These are phyloP conservation scores for Drosophila koepferae DNA, from an alignment of 2,888 invertebrate species.

Conservation along the genomic window DNA sequence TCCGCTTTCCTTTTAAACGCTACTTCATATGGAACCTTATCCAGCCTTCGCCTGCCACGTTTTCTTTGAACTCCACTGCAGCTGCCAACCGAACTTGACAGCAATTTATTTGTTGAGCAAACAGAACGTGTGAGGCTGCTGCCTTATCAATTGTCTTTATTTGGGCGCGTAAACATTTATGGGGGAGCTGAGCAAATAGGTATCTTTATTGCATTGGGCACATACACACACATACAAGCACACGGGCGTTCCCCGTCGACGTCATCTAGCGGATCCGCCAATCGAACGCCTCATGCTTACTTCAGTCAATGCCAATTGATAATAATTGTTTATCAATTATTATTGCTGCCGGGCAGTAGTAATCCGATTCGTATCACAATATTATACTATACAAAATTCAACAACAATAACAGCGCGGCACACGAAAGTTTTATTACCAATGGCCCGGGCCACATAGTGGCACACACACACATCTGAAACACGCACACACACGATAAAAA, in stretches of 20 bases:
- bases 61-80: constrained; percentile 15
- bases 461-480: background rate
- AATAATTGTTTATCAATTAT: constrained; percentile 30
- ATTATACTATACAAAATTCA: background rate
- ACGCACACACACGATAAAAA: constrained; percentile 5
- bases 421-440: constrained; percentile 30
- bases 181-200: constrained; percentile 12
- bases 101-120: constrained; percentile 16
- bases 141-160: constrained; percentile 46
- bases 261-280: constrained; percentile 20
- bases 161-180: constrained; percentile 50
- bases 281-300: constrained; percentile 5
- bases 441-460: constrained; percentile 15
- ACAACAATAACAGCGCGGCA: constrained; percentile 40
- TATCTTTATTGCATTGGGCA: background rate
- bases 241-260: constrained; percentile 40
- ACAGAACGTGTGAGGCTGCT: constrained; percentile 32
- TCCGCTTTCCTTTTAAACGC: background rate
- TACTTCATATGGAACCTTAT: constrained; percentile 8
- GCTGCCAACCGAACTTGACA: background rate
- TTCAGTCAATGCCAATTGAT: constrained; percentile 20
- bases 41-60: constrained; percentile 57
- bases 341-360: background rate
- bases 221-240: constrained; percentile 11
- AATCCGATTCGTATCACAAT: constrained; percentile 2